phyloP scores from a whole-genome alignment of 2,888 invertebrate species.

The Parochlus steinenii region DNA sequence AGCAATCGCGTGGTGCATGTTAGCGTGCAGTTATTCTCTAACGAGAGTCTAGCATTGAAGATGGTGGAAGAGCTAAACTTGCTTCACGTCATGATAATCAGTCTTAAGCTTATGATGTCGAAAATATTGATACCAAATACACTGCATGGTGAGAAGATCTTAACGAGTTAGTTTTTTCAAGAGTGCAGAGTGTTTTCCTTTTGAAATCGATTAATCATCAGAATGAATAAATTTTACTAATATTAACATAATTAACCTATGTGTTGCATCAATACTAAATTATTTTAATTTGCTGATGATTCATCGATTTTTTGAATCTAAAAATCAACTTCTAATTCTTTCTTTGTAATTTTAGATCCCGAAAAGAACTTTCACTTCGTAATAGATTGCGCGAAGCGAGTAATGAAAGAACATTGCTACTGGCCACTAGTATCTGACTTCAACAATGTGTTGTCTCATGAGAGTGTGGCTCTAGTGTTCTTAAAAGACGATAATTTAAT shows the following conservation, averaged over 20 bases:
- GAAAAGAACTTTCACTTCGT: slow-evolving; percentile 73
- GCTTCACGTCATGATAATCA: slow-evolving; percentile 83
- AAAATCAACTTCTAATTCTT: slow-evolving; percentile 2
- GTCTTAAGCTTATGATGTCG: slow-evolving; percentile 83
- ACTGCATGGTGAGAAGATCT: slow-evolving; percentile 47
- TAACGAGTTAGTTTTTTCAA: not conserved
- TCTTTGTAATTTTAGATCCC: slow-evolving; percentile 36
- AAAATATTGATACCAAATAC: slow-evolving; percentile 77
- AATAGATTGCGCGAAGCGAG: slow-evolving; percentile 77
- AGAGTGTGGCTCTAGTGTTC: slow-evolving; percentile 78
- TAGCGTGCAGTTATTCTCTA: slow-evolving; percentile 91
- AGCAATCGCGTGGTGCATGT: slow-evolving; percentile 96
- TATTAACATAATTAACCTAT: slow-evolving; percentile 3
- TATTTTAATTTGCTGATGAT: too few species aligned
- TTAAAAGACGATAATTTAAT: slow-evolving; percentile 76
- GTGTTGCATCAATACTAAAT: slow-evolving; percentile 4
- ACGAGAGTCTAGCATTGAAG: slow-evolving; percentile 73
- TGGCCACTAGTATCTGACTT: slow-evolving; percentile 96
- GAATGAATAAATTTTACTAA: slow-evolving; percentile 8
- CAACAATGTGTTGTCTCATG: slow-evolving; percentile 88
- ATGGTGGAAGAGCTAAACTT: slow-evolving; percentile 84
- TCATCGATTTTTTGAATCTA: not conserved
- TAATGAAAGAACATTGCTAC: slow-evolving; percentile 96
- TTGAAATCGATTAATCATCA: slow-evolving; percentile 2
- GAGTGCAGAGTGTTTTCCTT: not conserved